Conservation (phyloP, 1,140 invertebrate genomes). For the Amphibalanus amphitrite region DNA sequence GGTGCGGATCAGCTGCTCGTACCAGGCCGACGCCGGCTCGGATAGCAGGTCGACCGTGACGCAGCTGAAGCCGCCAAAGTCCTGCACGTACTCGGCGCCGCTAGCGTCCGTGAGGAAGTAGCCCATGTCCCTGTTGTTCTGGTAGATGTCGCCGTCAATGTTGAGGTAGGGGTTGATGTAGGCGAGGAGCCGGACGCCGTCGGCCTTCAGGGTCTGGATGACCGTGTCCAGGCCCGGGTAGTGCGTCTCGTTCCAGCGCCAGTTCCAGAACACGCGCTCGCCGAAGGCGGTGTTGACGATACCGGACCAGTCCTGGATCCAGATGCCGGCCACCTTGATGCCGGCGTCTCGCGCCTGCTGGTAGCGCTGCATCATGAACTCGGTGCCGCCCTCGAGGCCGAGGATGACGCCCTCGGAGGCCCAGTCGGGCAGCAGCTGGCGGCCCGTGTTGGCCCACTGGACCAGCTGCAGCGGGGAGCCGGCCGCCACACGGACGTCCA, state of each 20-base stretch:
- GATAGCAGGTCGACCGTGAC: conserved; percentile 27
- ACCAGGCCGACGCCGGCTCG: conserved; percentile 24
- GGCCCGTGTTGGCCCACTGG: conserved; percentile 16
- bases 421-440: conserved; percentile 26
- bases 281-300: conserved; percentile 26
- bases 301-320: conserved; percentile 32
- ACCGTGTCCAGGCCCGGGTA: conserved; percentile 25
- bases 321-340: conserved; percentile 24
- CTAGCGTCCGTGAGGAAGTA: conserved; percentile 23
- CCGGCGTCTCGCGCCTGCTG: conserved; percentile 20
- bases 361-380: conserved; percentile 21
- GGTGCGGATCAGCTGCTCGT: conserved; percentile 25
- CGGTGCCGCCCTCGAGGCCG: conserved; percentile 24
- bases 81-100: conserved; percentile 20
- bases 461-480: conserved; percentile 19
- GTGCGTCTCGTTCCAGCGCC: conserved; percentile 25
- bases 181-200: conserved; percentile 23
- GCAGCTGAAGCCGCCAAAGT: conserved; percentile 27
- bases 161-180: conserved; percentile 30
- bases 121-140: conserved; percentile 19
- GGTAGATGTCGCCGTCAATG: conserved; percentile 23
- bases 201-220: conserved; percentile 20
- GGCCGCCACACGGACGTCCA: conserved; percentile 16
- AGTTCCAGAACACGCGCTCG: conserved; percentile 29
- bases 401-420: conserved; percentile 25